Conservation (phyloP, 1,140 invertebrate species). For the Anoplolepis gracilipes region DNA sequence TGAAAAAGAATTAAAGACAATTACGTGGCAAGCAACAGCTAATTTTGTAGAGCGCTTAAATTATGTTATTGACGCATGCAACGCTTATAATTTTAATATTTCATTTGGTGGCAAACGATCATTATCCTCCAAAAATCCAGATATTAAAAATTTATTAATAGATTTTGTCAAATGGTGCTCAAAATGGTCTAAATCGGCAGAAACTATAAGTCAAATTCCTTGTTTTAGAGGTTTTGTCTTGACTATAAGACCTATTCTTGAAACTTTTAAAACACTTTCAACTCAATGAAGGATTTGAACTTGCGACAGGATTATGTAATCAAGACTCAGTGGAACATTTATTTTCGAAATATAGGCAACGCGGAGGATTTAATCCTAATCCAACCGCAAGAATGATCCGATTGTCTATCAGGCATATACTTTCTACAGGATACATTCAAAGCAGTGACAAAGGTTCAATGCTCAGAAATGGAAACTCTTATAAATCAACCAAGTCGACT, state of each 20-base stretch:
- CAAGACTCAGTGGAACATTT: constrained; percentile 7
- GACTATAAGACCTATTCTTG: neutral
- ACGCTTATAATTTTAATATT: neutral
- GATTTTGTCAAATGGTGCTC: neutral
- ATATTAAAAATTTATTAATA: neutral
- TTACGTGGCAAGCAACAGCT: constrained; percentile 3
- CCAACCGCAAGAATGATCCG: neutral
- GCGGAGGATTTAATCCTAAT: neutral
- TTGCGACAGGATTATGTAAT: neutral
- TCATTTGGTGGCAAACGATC: neutral
- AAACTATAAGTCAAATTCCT: neutral
- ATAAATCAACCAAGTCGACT: too few species aligned
- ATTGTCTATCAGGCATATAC: neutral
- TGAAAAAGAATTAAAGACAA: neutral
- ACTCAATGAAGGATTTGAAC: constrained; percentile 5
- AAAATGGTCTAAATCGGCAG: neutral
- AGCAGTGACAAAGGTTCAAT: too few species aligned
- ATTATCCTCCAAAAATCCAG: neutral
- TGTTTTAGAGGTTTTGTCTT: neutral
- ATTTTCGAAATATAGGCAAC: constrained; percentile 2
- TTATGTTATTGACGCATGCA: neutral
- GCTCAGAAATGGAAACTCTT: too few species aligned
- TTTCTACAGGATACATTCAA: neutral
- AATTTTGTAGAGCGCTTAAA: too few species aligned
- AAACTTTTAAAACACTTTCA: neutral